Base-by-base conservation (phyloP, 2,888 invertebrate species). In the Pristionchus mayeri region DNA sequence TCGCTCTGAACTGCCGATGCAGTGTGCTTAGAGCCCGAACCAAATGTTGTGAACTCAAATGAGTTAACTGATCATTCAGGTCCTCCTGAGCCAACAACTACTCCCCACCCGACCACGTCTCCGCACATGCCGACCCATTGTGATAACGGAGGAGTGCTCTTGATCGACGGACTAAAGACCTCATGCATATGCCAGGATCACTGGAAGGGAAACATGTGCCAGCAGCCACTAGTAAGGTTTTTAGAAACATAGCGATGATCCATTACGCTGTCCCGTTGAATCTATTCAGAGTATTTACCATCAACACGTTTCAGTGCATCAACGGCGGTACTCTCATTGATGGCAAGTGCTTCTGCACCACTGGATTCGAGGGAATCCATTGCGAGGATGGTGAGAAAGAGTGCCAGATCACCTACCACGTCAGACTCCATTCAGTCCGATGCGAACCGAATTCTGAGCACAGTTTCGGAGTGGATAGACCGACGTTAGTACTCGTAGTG, bases 131-230 rank as follows among this genome's bases (percentile, higher is more conserved):
- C 78, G 2, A 52, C 78, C 40, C 11, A n/a, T 16, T 78, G 78
- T 50, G 24, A 48, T 3, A 78, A 78, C 52, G 78, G 78, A 3
- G 78, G 78, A 50, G 34, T 78, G 3, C 40, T 75, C 11, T 4
- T 75, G 30, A 16, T 6, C n/a, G 24, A 21, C 24, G 57, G 57
- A 6, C 16, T 9, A 4, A n/a, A n/a, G n/a, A 21, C 4, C 13
- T 40, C 75, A 7, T 78, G 78, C 24, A 30, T 78, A 48, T 78
- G 78, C 21, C 78, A 78, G 30, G 78, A 78, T 48, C 78, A 78
- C 52, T 50, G 16, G 4, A 52, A 48, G 16, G 78, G 78, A 50
- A 4, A 3, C 18, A 3, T n/a, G 16, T 78, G 78, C 21, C 3
- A 27, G 7, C 18, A 48, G 24, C 78, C 50, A 24, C 27, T 78